Base-by-base conservation (phyloP, 2,888 invertebrate genomes). In the Eupithecia tripunctaria region DNA sequence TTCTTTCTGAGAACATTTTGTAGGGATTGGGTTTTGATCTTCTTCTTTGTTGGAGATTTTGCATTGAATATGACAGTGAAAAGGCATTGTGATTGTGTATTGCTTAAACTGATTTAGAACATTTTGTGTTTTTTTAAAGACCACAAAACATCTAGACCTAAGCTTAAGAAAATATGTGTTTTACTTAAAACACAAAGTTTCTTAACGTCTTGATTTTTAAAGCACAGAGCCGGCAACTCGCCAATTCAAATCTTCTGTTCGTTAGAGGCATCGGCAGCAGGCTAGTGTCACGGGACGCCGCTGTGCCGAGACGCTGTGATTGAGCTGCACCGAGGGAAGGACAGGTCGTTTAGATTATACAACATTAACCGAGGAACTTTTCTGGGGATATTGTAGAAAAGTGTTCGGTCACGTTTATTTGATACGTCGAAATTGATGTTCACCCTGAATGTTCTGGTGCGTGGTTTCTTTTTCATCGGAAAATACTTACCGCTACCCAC, bases 1-100 rank as follows among this genome's bases (percentile, higher is more conserved):
- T 70, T 70, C 47, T 64, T 43, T 32, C n/a, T 36, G 25, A 51
- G 51, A 56, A n/a, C 56, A 56, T 25, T 4, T 51, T 7, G 12
- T 25, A 14, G 25, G 14, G 25, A 25, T 4, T 25, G 21, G 51
- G n/a, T 10, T 12, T 21, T 12, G 21, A 51, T 51, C 51, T 51
- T 10, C 3, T 21, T 10, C 21, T n/a, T 51, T 51, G 21, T 51
- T 51, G 4, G 21, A 51, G 51, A 51, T 51, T 2, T 2, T 51
- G 21, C 51, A 51, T 51, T 51, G 8, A 12, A 21, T 51, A 21
- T 21, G n/a, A n/a, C n/a, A 47, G n/a, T 47, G 43, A n/a, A 47
- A n/a, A n/a, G 6, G 6, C n/a, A n/a, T n/a, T 1, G 43, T 6
- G n/a, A n/a, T n/a, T n/a, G n/a, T n/a, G n/a, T n/a, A n/a, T 29